Evolutionary conservation across 2,797 vertebrate genomes (phyloP), one percentile per base, ranked within the genome.

Genomic region (Diglossa cyanea): DNA sequence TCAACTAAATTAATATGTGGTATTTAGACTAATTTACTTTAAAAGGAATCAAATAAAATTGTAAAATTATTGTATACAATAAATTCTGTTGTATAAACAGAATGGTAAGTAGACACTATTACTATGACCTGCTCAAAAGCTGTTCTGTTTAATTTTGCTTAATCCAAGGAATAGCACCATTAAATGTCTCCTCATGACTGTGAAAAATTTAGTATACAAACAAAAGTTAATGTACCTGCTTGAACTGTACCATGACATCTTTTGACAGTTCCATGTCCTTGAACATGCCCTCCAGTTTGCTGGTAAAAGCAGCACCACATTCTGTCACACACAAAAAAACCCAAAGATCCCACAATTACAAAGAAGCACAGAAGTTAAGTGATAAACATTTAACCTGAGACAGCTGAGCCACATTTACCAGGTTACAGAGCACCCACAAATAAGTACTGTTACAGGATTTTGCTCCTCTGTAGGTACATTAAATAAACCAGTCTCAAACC

Each of bases 241-340:
- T 98, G 94, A 98, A 98, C 62, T 98, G 98, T 57, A 98, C 95
- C 98, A 98, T 98, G 87, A 98, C 96, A 83, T 98, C 98, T 96
- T 98, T 98, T 66, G 98, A 98, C 48, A 98, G 97, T 62, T 98
- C 98, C 98, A 98, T 98, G 94, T 98, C 98, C 96, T 98, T 98
- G 96, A 98, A 98, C 98, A 98, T 98, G 40, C 98, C 98, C 88
- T 98, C 98, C 85, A 98, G 88, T 95, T 98, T 98, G 97, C 98
- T 98, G 94, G 98, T 98, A 91, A 98, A 98, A 39, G 98, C 98
- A 28, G 98, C 98, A 0, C 98, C 98, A 23, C 98, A 98, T 96
- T 98, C 98, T 98, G 94, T 71, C 60, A 91, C 18, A 95, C 1
- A 44, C 11, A 45, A 25, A 31, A 79, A 86, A 84, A 57, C 39